Evolutionary conservation across 2,797 vertebrate species (phyloP), one percentile per base, ranked within the genome.

Genomic region (Perdix hodgsoniae): DNA sequence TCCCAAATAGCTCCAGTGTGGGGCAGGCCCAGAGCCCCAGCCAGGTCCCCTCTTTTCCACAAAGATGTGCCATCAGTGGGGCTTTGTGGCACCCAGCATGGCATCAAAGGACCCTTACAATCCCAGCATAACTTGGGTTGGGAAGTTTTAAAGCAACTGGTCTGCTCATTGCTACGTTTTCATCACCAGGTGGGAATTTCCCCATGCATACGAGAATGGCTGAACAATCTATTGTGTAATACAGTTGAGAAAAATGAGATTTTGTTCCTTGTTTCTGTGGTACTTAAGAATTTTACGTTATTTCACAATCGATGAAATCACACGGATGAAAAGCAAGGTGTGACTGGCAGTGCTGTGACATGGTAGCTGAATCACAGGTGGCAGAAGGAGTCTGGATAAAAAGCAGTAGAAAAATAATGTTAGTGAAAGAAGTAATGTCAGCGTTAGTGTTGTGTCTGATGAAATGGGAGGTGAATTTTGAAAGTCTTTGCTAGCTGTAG

Each of bases 121-220:
- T 83, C 37, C 16, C 63, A 37, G 22, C 10, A 17, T 33, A 33
- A 33, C 42, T 67, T 24, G 24, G 17, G 6, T 69, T 42, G 23
- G 24, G 59, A 77, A 44, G 14, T 13, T 54, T 67, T 52, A 11
- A 50, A 79, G 70, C 45, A 24, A 45, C 39, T 26, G 27, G 9
- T 29, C n/a, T 42, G n/a, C 29, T 31, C 5, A 2, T 63, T 74
- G 8, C 19, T 69, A 1, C 14, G 8, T 9, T 59, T 87, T 70
- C 60, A 37, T 70, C n/a, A 24, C 10, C 15, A 22, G 22, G 2
- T 37, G 19, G 10, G 29, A 47, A 66, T 79, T 66, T 72, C 42
- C 67, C 33, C 13, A 4, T 11, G 3, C 2, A 1, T 40, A 23
- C 14, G 29, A 45, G 11, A 1, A 4, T 17, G 24, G 24, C 24